Conservation (phyloP, 1,140 invertebrate genomes). For the Mactra quadrangularis region DNA sequence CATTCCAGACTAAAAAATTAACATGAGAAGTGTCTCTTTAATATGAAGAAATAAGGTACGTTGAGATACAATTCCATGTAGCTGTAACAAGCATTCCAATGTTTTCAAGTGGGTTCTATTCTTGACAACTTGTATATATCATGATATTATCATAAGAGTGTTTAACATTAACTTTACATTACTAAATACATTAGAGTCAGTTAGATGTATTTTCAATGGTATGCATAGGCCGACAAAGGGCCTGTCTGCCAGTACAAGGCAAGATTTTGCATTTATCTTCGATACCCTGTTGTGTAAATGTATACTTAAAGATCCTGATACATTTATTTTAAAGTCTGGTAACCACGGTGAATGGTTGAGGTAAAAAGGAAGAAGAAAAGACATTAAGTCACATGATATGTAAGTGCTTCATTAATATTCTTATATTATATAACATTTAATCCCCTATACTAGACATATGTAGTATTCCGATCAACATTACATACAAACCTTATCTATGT, state of each 20-base stretch:
- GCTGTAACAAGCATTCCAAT: conserved; percentile 31
- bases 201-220: conserved; percentile 55
- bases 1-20: too few relatives aligned
- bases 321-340: conserved; percentile 24
- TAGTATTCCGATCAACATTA: too few relatives aligned
- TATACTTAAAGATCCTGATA: conserved; percentile 28
- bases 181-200: conserved; percentile 60
- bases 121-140: conserved; percentile 59
- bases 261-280: conserved; percentile 34
- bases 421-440: too few relatives aligned
- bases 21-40: too few relatives aligned
- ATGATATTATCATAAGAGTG: conserved; percentile 60
- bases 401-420: too few relatives aligned
- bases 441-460: too few relatives aligned
- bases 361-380: too few relatives aligned
- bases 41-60: too few relatives aligned
- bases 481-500: too few relatives aligned
- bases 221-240: conserved; percentile 19
- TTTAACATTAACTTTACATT: conserved; percentile 65
- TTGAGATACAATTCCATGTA: conserved; percentile 31
- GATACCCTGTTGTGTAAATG: conserved; percentile 34
- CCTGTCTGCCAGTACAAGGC: conserved; percentile 17
- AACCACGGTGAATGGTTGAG: neutral
- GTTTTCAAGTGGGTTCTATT: conserved; percentile 23
- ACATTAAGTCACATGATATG: too few relatives aligned